Evolutionary conservation across 2,797 vertebrate species (phyloP), one percentile per base, ranked within the genome.

Genomic region (Lagocephalus sceleratus): DNA sequence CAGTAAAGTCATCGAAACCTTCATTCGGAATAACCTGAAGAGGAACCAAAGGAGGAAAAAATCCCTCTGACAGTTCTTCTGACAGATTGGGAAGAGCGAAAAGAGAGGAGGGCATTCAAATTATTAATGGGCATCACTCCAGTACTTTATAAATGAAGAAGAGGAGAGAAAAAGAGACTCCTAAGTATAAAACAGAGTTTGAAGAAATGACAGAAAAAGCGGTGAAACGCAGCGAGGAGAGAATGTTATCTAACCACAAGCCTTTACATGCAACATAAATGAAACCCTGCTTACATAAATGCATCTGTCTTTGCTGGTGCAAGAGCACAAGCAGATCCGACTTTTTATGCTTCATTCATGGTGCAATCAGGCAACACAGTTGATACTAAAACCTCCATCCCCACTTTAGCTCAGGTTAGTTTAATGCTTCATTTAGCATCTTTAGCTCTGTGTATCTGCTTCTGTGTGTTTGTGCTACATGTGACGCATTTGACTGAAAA

Each of bases 41-140:
- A 68, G 69, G 54, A 75, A 76, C 51, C 1, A 12, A 68, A 60
- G 53, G 20, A 64, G 56, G 26, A 47, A 40, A 43, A 20, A 78
- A 71, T 74, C 43, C 70, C 51, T 73, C 57, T 54, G n/a, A 47
- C 43, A 0, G 52, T 26, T 54, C 60, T 61, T 67, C 60, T 62
- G 67, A 80, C 78, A 80, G 62, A 83, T 78, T 66, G 70, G 69
- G 76, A 43, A 43, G 61, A 44, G 38, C 19, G 46, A 21, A 44
- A 40, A 59, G 52, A 60, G 29, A 21, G 51, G 52, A 19, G 56
- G 75, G 49, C 14, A 50, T 46, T 25, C 53, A 25, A 68, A 64
- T 56, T 46, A 52, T 72, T 81, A 68, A 85, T 83, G 78, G 79
- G 62, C 59, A 68, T 80, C 57, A 54, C 51, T 78, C 71, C 63